Conservation (phyloP, 2,113 vertebrate genomes). For the Coregonus clupeaformis region DNA sequence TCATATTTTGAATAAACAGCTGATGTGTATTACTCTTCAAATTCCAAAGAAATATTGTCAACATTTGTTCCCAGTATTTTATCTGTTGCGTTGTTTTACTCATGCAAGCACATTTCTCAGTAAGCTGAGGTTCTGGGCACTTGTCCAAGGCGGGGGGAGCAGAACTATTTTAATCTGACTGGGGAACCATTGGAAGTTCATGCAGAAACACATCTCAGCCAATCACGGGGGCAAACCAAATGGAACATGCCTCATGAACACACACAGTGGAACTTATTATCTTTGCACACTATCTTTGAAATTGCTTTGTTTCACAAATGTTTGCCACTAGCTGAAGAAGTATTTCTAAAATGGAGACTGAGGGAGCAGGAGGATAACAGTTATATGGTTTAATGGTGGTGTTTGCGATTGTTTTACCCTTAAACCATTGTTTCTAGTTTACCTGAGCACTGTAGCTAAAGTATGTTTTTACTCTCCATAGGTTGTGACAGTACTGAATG, state of each 20-base stretch:
- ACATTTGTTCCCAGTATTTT: slow-evolving; percentile 16
- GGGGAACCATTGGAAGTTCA: slow-evolving; percentile 16
- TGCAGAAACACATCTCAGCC: slow-evolving; percentile 20
- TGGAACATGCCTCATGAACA: slow-evolving; percentile 11
- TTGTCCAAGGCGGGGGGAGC: slow-evolving; percentile 20
- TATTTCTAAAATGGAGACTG: background rate
- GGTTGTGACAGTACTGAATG: slow-evolving; percentile 95
- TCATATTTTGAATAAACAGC: too few species aligned
- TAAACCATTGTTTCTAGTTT: too few species aligned
- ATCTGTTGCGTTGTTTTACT: slow-evolving; percentile 23
- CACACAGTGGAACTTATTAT: background rate
- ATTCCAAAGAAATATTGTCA: background rate
- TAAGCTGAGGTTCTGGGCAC: slow-evolving; percentile 25
- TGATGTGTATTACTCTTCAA: too few species aligned
- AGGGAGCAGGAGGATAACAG: too few species aligned
- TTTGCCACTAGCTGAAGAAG: background rate
- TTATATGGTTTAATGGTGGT: too few species aligned
- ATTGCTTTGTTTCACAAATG: background rate
- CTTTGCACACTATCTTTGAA: background rate
- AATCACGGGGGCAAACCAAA: slow-evolving; percentile 6
- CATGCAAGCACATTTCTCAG: slow-evolving; percentile 22
- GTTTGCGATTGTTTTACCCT: too few species aligned
- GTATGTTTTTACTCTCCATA: slow-evolving; percentile 42
- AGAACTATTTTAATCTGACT: slow-evolving; percentile 40
- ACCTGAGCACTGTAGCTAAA: too few species aligned